phyloP scores from a whole-genome alignment of 64 coral and sea anemone species.

The Orbicella faveolata region DNA sequence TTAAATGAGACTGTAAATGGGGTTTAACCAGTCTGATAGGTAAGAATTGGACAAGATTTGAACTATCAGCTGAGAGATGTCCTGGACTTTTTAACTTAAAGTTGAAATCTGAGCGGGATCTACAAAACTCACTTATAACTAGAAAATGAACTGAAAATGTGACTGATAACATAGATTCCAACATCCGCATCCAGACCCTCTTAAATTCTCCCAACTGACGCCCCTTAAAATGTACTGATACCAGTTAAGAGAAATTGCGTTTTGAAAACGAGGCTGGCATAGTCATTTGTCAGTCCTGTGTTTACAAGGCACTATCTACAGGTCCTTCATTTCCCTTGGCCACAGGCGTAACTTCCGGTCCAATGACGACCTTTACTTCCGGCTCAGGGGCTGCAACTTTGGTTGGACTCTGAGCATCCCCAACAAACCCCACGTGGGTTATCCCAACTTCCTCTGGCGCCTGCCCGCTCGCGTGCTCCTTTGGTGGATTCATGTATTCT shows the following conservation, averaged over 20 bases:
- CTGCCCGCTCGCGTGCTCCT: too few relatives aligned
- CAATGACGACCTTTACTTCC: neutral
- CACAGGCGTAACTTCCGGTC: neutral
- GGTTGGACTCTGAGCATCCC: neutral
- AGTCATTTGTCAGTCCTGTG: neutral
- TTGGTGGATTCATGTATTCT: too few relatives aligned
- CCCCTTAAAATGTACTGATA: neutral
- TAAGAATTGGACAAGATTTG: too few relatives aligned
- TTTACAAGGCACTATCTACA: conserved; percentile 24
- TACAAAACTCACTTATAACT: neutral
- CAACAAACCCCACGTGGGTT: conserved; percentile 13
- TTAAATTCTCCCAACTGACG: neutral
- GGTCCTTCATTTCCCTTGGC: neutral
- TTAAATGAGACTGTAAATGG: too few relatives aligned
- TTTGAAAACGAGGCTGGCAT: neutral
- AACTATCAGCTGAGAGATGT: too few relatives aligned
- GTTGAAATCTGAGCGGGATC: too few relatives aligned
- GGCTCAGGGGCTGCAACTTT: neutral
- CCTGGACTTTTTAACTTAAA: too few relatives aligned
- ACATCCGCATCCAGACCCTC: neutral
- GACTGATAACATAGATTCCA: neutral
- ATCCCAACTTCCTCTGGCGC: neutral
- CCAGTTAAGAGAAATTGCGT: neutral
- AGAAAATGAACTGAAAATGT: neutral
- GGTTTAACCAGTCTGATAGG: too few relatives aligned